Base-by-base conservation (phyloP, 2,113 vertebrate genomes). In the Proteles cristata region DNA sequence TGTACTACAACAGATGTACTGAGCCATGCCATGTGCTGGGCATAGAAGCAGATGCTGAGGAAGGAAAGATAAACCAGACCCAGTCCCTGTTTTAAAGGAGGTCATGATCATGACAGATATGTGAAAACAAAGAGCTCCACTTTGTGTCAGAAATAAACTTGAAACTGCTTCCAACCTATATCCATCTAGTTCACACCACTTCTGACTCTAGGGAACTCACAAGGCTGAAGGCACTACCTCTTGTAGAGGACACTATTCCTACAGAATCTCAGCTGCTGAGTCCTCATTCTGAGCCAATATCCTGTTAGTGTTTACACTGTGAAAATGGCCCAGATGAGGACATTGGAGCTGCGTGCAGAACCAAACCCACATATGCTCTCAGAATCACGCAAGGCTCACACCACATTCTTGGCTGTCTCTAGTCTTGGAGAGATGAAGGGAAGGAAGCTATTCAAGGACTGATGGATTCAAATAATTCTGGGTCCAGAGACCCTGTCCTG, bases 271-370 rank as follows among this genome's bases (percentile, higher is more conserved):
- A 89, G 68, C 10, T 16, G 43, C 48, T 65, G 17, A 81, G 25
- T 53, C 55, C 79, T 81, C 55, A 53, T n/a, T 71, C 53, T 77
- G 63, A 87, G 90, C 79, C 85, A 89, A 35, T 45, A 83, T 74
- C 77, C 82, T 77, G 12, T 79, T 28, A 25, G 50, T 79, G 79
- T 95, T 91, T 82, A 45, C 2, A 65, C 79, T 63, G 58, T 43
- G 63, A 92, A 81, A 93, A 89, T 55, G 79, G 81, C 48, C 77
- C 81, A 95, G 68, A 79, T 82, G 90, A 96, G 74, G 63, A 92
- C 86, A 79, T 76, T 39, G 96, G 95, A 92, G 39, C 55, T 97
- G 73, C 16, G 5, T 87, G 82, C 77, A 84, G 92, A 95, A 83
- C 74, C 88, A 86, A 93, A 73, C 33, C 53, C 71, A 39, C 55